A percentile compares a stretch with the other conserved stretches of the same genome.
Conservation (phyloP, 2,888 invertebrate genomes). For the Crocallis elinguaria region DNA sequence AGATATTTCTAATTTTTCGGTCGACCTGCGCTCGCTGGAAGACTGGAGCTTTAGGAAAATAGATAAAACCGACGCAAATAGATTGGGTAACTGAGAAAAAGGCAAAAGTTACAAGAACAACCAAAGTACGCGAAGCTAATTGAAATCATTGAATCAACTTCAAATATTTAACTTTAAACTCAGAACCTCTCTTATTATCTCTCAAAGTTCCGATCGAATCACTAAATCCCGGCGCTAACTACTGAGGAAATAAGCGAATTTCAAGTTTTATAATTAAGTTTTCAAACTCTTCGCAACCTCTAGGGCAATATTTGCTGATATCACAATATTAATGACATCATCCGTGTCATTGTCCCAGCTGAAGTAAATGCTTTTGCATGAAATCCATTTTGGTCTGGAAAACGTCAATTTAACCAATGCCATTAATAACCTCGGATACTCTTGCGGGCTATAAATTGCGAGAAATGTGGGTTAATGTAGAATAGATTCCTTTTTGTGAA, state of each 20-base stretch:
- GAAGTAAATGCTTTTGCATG: conserved; percentile 35
- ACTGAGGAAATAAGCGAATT: conserved; percentile 24
- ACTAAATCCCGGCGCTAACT: conserved; percentile 34
- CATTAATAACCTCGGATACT: conserved; percentile 47
- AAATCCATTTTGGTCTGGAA: conserved; percentile 33
- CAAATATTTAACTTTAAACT: conserved; percentile 53
- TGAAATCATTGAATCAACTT: conserved; percentile 59
- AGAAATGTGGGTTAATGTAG: conserved; percentile 28
- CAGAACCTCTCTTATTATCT: conserved; percentile 39
- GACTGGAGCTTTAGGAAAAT: conserved; percentile 63
- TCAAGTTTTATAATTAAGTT: conserved; percentile 37
- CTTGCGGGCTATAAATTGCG: conserved; percentile 44
- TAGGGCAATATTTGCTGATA: conserved; percentile 35
- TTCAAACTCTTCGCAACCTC: conserved; percentile 24
- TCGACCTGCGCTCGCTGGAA: conserved; percentile 61
- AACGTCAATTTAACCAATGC: conserved; percentile 46
- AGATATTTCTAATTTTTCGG: conserved; percentile 80
- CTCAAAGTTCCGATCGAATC: conserved; percentile 44
- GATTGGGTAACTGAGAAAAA: conserved; percentile 59
- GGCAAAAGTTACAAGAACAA: conserved; percentile 48
- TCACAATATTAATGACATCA: conserved; percentile 45
- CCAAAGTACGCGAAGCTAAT: conserved; percentile 53
- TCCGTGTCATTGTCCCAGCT: conserved; percentile 39
- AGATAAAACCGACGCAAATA: conserved; percentile 68
- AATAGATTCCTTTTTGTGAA: not conserved